Base-by-base conservation (phyloP, 2,888 invertebrate genomes). In the Parasteatoda lunata region DNA sequence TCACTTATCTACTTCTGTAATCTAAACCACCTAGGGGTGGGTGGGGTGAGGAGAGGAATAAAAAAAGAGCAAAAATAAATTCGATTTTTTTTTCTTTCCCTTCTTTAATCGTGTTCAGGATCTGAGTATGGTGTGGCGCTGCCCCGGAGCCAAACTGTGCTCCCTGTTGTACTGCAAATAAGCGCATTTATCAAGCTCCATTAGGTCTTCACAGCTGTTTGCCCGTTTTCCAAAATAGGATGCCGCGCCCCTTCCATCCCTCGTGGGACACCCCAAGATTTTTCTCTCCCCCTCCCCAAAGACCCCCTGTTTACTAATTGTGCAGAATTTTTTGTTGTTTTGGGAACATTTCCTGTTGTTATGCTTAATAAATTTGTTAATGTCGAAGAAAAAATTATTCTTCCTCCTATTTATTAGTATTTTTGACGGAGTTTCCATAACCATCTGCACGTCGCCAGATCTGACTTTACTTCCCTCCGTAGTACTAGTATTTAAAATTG, bases 161-260 rank as follows among this genome's bases (percentile, higher is more conserved):
- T 66, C 76, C 76, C 69, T 64, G 72, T 75, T 59, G 88, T 83
- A 79, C 76, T 75, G 81, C 78, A 88, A 88, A 87, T 80, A 86
- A 88, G 84, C 77, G 79, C 83, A 80, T 86, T 86, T 82, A 87
- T 69, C 80, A 88, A 87, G 86, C 73, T 75, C 86, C 85, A 84
- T 87, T 88, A 82, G 80, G 59, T 87, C 70, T 87, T 84, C 88
- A 84, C 86, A 86, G 85, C 86, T 87, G 88, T 79, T 75, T 71
- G 49, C 13, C 54, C 82, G 30, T 30, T 52, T 68, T 69, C 59
- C 78, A 85, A 85, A 85, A 79, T 79, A 79, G 70, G 79, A 59
- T 75, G 64, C 84, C 72, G 72, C n/a, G 72, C 80, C 71, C n/a
- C 72, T 66, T 45, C 30, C 77, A 45, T 73, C 64, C 64, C 84